Base-by-base conservation (phyloP, 2,888 invertebrate genomes). In the Crepidodera aurea region DNA sequence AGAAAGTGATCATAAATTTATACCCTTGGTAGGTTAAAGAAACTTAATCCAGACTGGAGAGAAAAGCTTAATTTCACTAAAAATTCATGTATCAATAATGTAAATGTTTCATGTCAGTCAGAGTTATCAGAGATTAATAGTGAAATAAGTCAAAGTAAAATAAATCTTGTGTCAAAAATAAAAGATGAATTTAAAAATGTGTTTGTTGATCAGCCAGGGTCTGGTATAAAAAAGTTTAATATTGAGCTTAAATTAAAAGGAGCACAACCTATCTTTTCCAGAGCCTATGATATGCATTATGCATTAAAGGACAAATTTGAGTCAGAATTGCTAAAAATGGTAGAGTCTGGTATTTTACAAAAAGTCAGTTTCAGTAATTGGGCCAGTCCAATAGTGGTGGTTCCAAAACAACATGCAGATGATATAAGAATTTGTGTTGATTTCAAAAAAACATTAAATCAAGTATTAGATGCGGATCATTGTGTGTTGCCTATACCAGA, bases 321-420 rank as follows among this genome's bases (percentile, higher is more conserved):
- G 22, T 54, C 37, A 4, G 70, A 74, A 51, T 34, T 75, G 16
- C 51, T 65, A 13, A 44, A 65, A 44, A 55, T 55, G 55, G 46
- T 34, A 46, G 34, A 46, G 18, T 25, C 54, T 71, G 68, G 69
- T 12, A 66, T 72, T 13, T 55, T 75, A 25, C 32, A 19, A 12
- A 65, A 69, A 46, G 61, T 74, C 37, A 61, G 48, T 54, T 53
- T 57, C 66, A 69, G 65, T 46, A 62, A 70, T 18, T 75, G 71
- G 72, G 73, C 73, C 10, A 68, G 69, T 58, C 77, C 76, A 4
- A 72, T 77, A 2, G 73, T 76, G 1, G 64, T 74, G 32, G 75
- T 76, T 1, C 72, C 70, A 37, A 76, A 77, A 50, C 64, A 54
- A 44, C 67, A 70, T 50, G 58, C 62, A 12, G 44, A 57, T 51